Base-by-base conservation (phyloP, 2,888 invertebrate genomes). In the Liodrosophila aerea region DNA sequence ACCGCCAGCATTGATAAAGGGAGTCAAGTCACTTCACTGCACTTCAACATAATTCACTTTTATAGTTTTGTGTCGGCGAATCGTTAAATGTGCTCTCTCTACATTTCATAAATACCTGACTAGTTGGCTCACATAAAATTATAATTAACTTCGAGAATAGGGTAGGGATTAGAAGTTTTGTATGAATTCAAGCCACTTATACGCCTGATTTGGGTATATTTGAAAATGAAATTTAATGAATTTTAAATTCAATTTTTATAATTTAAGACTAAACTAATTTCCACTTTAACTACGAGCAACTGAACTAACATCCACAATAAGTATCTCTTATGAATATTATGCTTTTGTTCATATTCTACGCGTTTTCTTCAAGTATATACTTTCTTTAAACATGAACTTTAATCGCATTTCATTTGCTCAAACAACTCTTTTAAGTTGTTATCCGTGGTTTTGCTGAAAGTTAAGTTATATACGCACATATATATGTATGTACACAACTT, bases 341-440 rank as follows among this genome's bases (percentile, higher is more conserved):
- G 7, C 29, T 9, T 7, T 8, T 29, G 1, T 8, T 15, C 16
- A 2, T 39, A 9, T 16, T n/a, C 13, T 7, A 29, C n/a, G n/a
- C n/a, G n/a, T n/a, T n/a, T n/a, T n/a, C 29, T 36, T 7, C 16
- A 15, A 4, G 7, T 4, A 15, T 31, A 12, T 7, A 15, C 15
- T 16, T 31, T 11, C 40, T 27, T 52, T 15, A 36, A 52, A 22
- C 12, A 30, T 12, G 4, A 30, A 12, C 37, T 33, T 31, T 51
- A 63, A 68, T 58, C 58, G 39, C 47, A 54, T 44, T 44, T 11
- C 37, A 37, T 64, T 63, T 63, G 34, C 46, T 50, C 4, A 16
- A 57, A 49, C 34, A 69, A 18, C 63, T 52, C 64, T 46, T 37
- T 47, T 7, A 53, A 37, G 40, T 53, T 30, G 13, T 45, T 54